Base-by-base conservation (phyloP, 1,140 invertebrate species). In the Scaptodrosophila lebanonensis region DNA sequence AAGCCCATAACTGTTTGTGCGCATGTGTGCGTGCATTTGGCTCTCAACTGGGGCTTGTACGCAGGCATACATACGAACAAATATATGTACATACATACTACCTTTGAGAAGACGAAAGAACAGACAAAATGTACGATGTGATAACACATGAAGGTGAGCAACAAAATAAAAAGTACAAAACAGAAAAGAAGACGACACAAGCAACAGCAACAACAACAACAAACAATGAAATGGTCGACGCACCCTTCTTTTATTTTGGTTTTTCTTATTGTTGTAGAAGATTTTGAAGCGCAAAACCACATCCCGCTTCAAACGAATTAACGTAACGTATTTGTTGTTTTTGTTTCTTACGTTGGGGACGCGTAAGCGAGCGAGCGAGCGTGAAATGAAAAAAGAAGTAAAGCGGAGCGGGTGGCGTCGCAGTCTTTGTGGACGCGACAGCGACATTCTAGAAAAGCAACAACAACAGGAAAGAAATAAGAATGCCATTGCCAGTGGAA, bases 101-200 rank as follows among this genome's bases (percentile, higher is more conserved):
- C 60, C 54, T 57, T 38, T 27, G 39, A 33, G 47, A 27, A 13
- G 42, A 61, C 67, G 67, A 77, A 77, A 57, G 53, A 63, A 48
- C 62, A 43, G 65, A 73, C 65, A 82, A 79, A 79, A 59, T 66
- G 68, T 53, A 82, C 49, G 54, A 43, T 62, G 52, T 59, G 75
- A 79, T 79, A 79, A 79, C 73, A 76, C 58, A 59, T 52, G 75
- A 82, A 79, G 75, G 75, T 79, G 75, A 79, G 67, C 75, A 79
- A 57, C 73, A 77, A 72, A 75, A 77, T 63, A 67, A 75, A 79
- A 72, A 67, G 52, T 56, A 73, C 49, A 69, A 67, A 42, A 53
- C 47, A 53, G 32, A 62, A 52, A 45, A 59, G 52, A 63, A 72
- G 52, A 67, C 57, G 60, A 43, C 33, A 35, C 36, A 53, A 25